phyloP scores from a whole-genome alignment of 2,888 invertebrate species.

The Agrenia bidenticulata region DNA sequence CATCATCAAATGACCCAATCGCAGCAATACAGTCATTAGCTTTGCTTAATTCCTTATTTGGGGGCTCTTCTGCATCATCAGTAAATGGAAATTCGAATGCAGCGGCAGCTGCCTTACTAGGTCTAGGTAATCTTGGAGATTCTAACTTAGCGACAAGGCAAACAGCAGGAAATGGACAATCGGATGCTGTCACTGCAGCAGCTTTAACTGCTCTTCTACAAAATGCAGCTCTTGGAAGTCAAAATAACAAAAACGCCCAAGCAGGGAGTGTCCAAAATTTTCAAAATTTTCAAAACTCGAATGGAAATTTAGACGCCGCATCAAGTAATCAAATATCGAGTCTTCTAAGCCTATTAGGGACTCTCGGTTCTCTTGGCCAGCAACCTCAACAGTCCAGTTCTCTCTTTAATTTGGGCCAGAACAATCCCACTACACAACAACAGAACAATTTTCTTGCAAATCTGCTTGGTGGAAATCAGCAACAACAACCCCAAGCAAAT shows the following conservation, averaged over 20 bases:
- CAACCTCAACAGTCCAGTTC: neutral
- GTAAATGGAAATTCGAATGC: neutral
- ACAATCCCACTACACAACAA: conserved; percentile 22
- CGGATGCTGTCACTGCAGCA: conserved; percentile 22
- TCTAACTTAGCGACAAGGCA: conserved; percentile 19
- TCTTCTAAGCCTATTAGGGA: conserved; percentile 44
- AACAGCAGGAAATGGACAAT: conserved; percentile 8
- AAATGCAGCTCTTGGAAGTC: conserved; percentile 17
- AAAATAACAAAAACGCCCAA: neutral
- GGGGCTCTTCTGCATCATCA: conserved; percentile 7
- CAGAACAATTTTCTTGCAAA: conserved; percentile 25
- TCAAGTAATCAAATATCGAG: conserved; percentile 43
- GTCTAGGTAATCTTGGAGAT: conserved; percentile 24
- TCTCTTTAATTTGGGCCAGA: neutral
- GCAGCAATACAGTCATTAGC: conserved; percentile 27
- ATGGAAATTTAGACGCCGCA: conserved; percentile 27
- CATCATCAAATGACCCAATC: neutral
- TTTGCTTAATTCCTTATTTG: conserved; percentile 33
- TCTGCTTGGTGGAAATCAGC: conserved; percentile 31
- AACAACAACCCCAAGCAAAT: conserved; percentile 28
- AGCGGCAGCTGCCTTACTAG: conserved; percentile 32
- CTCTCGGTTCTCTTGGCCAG: conserved; percentile 24
- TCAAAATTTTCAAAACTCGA: conserved; percentile 9
- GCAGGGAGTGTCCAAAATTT: conserved; percentile 23
- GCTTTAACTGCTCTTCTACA: conserved; percentile 35